These are phyloP conservation scores for Hoplostethus mediterraneus DNA, from an alignment of 2,797 vertebrate genomes.

Conservation along the genomic window DNA sequence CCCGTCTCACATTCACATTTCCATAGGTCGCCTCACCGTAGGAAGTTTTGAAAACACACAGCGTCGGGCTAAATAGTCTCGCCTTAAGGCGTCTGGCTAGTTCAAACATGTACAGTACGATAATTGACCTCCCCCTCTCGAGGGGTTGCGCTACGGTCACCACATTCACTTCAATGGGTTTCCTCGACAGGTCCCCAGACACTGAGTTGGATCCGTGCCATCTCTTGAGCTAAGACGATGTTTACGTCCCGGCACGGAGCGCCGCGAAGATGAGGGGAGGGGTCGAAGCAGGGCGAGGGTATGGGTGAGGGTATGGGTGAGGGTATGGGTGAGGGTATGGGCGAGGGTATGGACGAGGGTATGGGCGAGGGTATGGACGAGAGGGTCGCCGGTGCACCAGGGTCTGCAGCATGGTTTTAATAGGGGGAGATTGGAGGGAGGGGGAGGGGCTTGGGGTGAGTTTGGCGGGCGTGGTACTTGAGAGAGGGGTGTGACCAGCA, in stretches of 20 bases:
- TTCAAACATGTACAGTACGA: constrained; percentile 61
- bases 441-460: not conserved
- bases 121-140: constrained; percentile 48
- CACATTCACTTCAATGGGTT: constrained; percentile 53
- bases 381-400: constrained; percentile 6
- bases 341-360: not conserved
- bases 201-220: constrained; percentile 60
- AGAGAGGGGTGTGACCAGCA: not conserved
- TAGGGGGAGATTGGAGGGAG: constrained; percentile 3
- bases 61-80: constrained; percentile 28
- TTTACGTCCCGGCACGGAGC: constrained; percentile 61
- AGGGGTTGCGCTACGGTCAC: constrained; percentile 51
- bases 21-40: not conserved
- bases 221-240: constrained; percentile 67
- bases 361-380: not conserved
- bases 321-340: not conserved
- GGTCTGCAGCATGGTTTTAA: constrained; percentile 21
- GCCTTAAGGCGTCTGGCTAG: constrained; percentile 35
- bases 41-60: constrained; percentile 50
- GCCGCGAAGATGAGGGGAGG: constrained; percentile 30
- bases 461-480: constrained; percentile 21
- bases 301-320: not conserved
- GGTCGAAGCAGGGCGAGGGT: not conserved
- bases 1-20: constrained; percentile 15
- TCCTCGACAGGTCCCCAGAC: constrained; percentile 47